phyloP scores from a whole-genome alignment of 1,140 invertebrate species.

The Drosophila cardini region DNA sequence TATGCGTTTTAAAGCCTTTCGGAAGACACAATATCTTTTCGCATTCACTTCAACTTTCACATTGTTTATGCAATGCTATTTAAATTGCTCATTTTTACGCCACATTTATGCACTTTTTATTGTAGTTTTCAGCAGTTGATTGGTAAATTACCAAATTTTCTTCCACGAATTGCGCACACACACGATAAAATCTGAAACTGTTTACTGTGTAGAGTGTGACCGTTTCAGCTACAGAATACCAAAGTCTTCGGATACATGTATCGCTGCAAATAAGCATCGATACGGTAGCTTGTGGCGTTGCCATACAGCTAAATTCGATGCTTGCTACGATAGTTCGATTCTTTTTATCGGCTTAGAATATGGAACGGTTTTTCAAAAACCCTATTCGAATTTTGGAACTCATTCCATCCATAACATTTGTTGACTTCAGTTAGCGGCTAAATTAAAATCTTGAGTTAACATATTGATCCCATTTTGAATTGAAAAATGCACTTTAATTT shows the following conservation, averaged over 20 bases:
- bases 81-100: not conserved
- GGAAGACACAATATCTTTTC: constrained; percentile 18
- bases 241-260: not conserved
- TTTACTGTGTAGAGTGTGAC: constrained; percentile 61
- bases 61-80: constrained; percentile 12
- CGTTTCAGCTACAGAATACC: not conserved
- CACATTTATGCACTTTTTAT: constrained; percentile 25
- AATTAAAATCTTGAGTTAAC: not conserved
- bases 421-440: not conserved
- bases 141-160: constrained; percentile 51
- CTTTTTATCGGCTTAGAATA: not conserved
- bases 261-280: not conserved
- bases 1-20: constrained; percentile 2
- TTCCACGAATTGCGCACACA: constrained; percentile 57
- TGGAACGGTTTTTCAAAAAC: not conserved
- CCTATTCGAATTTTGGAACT: not conserved
- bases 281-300: not conserved
- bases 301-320: constrained; percentile 6
- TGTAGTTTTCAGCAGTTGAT: constrained; percentile 12
- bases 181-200: constrained; percentile 73
- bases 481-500: constrained; percentile 33
- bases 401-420: not conserved
- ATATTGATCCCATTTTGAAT: not conserved
- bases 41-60: constrained; percentile 26
- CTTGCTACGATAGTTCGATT: not conserved